phyloP scores from a whole-genome alignment of 2,888 invertebrate genomes.

The Ditylenchus weischeri region DNA sequence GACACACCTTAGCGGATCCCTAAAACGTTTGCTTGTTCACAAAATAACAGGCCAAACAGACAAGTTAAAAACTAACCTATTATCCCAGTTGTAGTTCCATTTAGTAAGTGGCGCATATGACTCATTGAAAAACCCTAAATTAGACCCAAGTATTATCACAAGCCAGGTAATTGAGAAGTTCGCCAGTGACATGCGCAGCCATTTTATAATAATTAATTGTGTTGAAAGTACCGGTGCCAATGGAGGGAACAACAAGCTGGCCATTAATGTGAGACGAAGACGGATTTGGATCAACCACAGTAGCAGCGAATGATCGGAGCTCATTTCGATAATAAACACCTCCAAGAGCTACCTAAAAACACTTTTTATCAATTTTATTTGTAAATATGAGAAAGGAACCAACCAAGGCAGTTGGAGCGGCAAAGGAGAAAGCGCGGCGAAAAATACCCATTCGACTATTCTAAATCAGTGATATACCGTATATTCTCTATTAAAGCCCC shows the following conservation, averaged over 20 bases:
- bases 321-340: constrained; percentile 26
- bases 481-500: too few species aligned
- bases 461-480: too few species aligned
- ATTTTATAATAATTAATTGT: too few species aligned
- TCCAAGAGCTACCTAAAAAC: constrained; percentile 7
- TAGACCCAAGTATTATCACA: neutral
- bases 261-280: neutral
- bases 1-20: too few species aligned
- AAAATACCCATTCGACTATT: neutral
- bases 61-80: constrained; percentile 5
- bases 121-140: constrained; percentile 9
- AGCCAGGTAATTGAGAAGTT: too few species aligned
- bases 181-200: too few species aligned
- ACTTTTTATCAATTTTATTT: too few species aligned
- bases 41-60: too few species aligned
- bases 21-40: too few species aligned
- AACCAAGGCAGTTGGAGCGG: constrained; percentile 3
- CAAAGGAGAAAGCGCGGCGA: constrained; percentile 9
- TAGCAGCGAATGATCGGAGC: constrained; percentile 22
- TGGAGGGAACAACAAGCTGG: constrained; percentile 4
- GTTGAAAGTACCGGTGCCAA: constrained; percentile 19
- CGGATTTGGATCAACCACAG: constrained; percentile 16
- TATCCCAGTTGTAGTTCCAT: constrained; percentile 38
- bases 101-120: constrained; percentile 4
- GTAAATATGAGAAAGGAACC: neutral